phyloP scores from a whole-genome alignment of 2,797 vertebrate genomes.

The Gymnoscopelus microlampas region DNA sequence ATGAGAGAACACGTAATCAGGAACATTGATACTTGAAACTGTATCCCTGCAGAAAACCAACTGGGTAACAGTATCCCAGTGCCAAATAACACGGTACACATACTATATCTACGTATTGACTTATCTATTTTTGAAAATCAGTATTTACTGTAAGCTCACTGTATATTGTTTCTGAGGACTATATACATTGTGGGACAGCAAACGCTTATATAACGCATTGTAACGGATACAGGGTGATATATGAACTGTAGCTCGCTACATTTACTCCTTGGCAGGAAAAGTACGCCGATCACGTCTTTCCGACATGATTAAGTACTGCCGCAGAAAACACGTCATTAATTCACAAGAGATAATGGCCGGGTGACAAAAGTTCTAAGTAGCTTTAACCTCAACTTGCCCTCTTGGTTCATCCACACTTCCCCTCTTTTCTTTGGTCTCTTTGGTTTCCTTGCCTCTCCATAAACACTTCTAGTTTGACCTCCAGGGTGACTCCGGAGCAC shows the following conservation, averaged over 20 bases:
- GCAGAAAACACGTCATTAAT: conserved; percentile 11
- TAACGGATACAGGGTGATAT: not conserved
- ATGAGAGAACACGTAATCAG: conserved; percentile 39
- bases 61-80: conserved; percentile 29
- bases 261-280: not conserved
- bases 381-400: conserved; percentile 8
- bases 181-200: not conserved
- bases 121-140: conserved; percentile 27
- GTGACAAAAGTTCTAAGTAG: conserved; percentile 1
- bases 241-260: not conserved
- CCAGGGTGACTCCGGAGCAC: conserved; percentile 47
- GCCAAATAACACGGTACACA: conserved; percentile 15
- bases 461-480: conserved; percentile 46
- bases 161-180: conserved; percentile 13
- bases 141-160: conserved; percentile 14
- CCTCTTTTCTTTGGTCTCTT: conserved; percentile 9
- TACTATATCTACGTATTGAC: conserved; percentile 18
- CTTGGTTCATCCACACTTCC: conserved; percentile 1
- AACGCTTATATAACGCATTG: not conserved
- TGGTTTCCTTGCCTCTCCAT: conserved; percentile 20
- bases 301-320: not conserved
- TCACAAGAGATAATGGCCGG: not conserved
- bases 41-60: conserved; percentile 26
- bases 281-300: not conserved
- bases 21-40: conserved; percentile 33